phyloP scores from a whole-genome alignment of 2,888 invertebrate species.

The Hemithea aestivaria region DNA sequence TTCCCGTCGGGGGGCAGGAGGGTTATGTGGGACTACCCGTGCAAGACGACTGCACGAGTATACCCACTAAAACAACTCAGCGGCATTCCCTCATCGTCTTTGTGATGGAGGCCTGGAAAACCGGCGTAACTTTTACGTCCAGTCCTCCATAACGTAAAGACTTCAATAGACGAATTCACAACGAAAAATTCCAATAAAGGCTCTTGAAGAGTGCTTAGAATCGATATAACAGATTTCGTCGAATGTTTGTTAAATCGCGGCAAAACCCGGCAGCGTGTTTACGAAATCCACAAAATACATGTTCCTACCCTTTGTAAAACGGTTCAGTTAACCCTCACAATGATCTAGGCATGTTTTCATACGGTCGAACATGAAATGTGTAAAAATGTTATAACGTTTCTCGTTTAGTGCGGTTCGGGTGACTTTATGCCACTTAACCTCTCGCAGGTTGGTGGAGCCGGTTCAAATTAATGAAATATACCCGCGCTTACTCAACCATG shows the following conservation, averaged over 20 bases:
- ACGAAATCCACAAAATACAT: conserved; percentile 6
- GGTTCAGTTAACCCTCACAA: conserved; percentile 15
- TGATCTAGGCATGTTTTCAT: conserved; percentile 10
- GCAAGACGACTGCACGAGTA: too few species aligned
- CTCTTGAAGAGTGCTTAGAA: background rate
- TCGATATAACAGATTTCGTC: too few species aligned
- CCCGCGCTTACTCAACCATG: conserved; percentile 5
- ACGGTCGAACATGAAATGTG: conserved; percentile 9
- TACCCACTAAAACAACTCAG: too few species aligned
- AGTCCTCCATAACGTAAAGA: too few species aligned
- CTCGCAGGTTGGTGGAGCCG: conserved; percentile 6
- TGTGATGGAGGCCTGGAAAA: too few species aligned
- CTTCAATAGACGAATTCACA: too few species aligned
- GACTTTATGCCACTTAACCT: conserved; percentile 17
- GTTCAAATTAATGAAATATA: conserved; percentile 13
- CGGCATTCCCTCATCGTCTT: too few species aligned
- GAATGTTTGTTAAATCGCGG: too few species aligned
- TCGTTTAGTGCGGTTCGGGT: conserved; percentile 15
- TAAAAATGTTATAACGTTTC: conserved; percentile 12
- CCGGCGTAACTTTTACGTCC: too few species aligned
- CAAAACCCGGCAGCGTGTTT: background rate
- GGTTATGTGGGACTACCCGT: too few species aligned
- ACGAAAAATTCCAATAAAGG: too few species aligned
- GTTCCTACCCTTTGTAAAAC: conserved; percentile 12
- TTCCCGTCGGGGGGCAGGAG: too few species aligned